Evolutionary conservation across 1,140 invertebrate genomes (phyloP).

Genomic region (Ceratina australensis): DNA sequence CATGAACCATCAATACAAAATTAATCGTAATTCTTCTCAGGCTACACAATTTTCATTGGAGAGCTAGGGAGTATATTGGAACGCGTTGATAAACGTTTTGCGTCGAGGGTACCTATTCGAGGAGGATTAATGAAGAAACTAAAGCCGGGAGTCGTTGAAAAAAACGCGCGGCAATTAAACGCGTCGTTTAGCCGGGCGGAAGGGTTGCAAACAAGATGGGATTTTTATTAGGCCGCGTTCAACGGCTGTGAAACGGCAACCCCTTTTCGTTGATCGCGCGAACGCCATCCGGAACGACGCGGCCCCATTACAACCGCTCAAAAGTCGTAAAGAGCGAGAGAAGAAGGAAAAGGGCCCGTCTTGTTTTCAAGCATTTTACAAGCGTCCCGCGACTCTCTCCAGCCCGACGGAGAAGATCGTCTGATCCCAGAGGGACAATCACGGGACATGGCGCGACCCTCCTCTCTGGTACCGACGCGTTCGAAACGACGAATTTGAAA

Average conservation of each 20-base stretch:
- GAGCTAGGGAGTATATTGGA: no score
- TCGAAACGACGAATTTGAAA: constrained; percentile 5
- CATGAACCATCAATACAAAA: no score
- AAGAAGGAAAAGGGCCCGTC: constrained; percentile 25
- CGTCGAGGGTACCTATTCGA: neutral
- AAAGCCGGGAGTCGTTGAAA: constrained; percentile 33
- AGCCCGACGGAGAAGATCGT: neutral
- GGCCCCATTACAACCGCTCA: constrained; percentile 51
- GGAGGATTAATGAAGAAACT: constrained; percentile 3
- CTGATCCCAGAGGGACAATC: constrained; percentile 71
- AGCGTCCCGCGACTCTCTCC: constrained; percentile 46
- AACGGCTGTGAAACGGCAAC: constrained; percentile 77
- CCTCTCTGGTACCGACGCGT: neutral
- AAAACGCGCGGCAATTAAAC: constrained; percentile 72
- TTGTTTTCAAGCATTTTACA: constrained; percentile 62
- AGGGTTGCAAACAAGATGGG: constrained; percentile 79
- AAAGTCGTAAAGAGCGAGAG: constrained; percentile 55
- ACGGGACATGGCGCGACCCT: constrained; percentile 69
- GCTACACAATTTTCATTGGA: no score
- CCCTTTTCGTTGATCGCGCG: constrained; percentile 46
- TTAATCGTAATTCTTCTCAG: no score
- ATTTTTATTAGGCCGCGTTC: constrained; percentile 76
- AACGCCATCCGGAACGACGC: constrained; percentile 44
- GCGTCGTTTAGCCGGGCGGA: constrained; percentile 66
- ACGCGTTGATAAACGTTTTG: no score